Evolutionary conservation across 1,140 invertebrate genomes (phyloP).

Genomic region (Alviniconcha marisindica): DNA sequence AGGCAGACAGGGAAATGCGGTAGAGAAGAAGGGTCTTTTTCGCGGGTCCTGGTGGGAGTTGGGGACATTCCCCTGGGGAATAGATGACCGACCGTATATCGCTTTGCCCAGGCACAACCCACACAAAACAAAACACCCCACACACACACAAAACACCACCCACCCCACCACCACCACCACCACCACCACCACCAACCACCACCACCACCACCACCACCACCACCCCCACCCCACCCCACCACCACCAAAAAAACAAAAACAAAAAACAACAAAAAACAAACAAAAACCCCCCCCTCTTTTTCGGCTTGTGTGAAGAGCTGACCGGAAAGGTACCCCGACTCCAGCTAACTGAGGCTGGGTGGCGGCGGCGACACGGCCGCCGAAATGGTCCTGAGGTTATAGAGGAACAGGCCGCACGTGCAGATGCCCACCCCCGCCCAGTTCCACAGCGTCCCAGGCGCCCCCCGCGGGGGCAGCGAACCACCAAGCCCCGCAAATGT

Average conservation of each 20-base stretch:
- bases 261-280: background rate
- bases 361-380: background rate
- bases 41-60: too few relatives aligned
- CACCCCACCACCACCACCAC: background rate
- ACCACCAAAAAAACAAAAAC: background rate
- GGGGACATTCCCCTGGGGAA: too few relatives aligned
- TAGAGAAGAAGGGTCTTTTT: too few relatives aligned
- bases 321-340: background rate
- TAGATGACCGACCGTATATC: too few relatives aligned
- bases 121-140: background rate
- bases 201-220: background rate
- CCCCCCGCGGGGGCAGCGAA: slow-evolving; percentile 31
- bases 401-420: slow-evolving; percentile 36
- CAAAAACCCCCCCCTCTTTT: background rate
- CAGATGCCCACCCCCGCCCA: slow-evolving; percentile 36
- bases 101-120: too few relatives aligned
- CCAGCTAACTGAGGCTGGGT: background rate
- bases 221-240: background rate
- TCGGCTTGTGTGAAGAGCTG: too few relatives aligned
- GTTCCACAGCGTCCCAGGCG: slow-evolving; percentile 24
- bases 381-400: background rate
- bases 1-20: background rate
- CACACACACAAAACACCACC: background rate
- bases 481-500: slow-evolving; percentile 50
- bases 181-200: background rate